These are phyloP conservation scores for Globodera rostochiensis DNA, from an alignment of 1,140 invertebrate species.

Conservation along the genomic window DNA sequence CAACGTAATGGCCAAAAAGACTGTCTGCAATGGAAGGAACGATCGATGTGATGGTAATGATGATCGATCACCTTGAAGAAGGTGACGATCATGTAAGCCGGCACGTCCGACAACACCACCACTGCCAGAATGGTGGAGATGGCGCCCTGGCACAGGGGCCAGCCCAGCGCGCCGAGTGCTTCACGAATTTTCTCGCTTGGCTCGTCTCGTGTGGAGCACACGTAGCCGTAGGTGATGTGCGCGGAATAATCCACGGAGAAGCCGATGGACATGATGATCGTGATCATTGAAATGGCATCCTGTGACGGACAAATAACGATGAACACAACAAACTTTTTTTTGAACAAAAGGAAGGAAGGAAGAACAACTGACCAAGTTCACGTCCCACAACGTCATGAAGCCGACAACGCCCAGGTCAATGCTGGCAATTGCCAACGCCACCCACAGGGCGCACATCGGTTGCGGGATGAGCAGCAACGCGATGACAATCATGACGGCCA, in stretches of 20 bases:
- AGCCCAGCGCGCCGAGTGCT: constrained; percentile 83
- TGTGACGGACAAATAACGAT: constrained; percentile 5
- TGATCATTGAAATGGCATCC: constrained; percentile 97
- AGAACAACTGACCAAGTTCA: constrained; percentile 73
- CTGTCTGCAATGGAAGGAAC: constrained; percentile 79
- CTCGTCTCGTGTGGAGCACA: constrained; percentile 76
- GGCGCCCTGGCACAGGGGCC: constrained; percentile 82
- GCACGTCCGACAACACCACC: constrained; percentile 81
- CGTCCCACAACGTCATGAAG: constrained; percentile 93
- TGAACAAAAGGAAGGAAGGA: not conserved
- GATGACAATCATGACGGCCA: constrained; percentile 91
- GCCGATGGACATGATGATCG: constrained; percentile 96
- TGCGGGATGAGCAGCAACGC: constrained; percentile 94
- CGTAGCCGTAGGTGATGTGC: constrained; percentile 94
- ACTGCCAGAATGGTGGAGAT: constrained; percentile 88
- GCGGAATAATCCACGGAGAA: constrained; percentile 96
- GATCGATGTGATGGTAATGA: too few relatives aligned
- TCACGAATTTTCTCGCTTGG: constrained; percentile 80
- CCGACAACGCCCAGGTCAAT: constrained; percentile 92
- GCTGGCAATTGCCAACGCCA: constrained; percentile 90
- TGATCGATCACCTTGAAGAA: constrained; percentile 86
- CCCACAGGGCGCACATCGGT: constrained; percentile 86
- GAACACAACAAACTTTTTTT: not conserved
- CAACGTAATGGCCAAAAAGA: constrained; percentile 86
- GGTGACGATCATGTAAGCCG: constrained; percentile 94